phyloP scores from a whole-genome alignment of 2,797 vertebrate genomes.

The Hoplostethus mediterraneus region DNA sequence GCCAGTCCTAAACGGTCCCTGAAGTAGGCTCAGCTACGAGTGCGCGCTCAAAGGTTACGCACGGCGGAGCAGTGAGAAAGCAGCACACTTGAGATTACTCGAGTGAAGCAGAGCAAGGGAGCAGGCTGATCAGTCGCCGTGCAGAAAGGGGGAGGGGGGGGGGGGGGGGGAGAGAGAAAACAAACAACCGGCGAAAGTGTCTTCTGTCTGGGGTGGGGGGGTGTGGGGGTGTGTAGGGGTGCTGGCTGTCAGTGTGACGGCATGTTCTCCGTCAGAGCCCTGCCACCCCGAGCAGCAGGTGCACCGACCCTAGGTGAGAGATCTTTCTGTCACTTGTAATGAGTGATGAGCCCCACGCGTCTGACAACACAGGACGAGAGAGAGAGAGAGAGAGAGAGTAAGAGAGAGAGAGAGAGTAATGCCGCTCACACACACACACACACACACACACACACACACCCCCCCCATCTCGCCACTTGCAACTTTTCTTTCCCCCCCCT shows the following conservation, averaged over 20 bases:
- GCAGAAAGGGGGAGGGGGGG: too few species aligned
- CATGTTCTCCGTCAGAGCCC: conserved; percentile 36
- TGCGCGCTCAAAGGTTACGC: conserved; percentile 6
- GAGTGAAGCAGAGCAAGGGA: conserved; percentile 20
- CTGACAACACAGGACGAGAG: conserved; percentile 13
- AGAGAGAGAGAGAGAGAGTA: too few species aligned
- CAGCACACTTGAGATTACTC: conserved; percentile 39
- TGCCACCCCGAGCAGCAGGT: conserved; percentile 52
- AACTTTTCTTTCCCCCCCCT: not conserved
- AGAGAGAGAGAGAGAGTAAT: too few species aligned
- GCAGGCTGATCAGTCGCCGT: conserved; percentile 12
- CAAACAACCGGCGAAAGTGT: conserved; percentile 18
- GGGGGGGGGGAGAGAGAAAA: not conserved
- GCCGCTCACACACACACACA: conserved; percentile 3
- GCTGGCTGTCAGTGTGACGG: conserved; percentile 19
- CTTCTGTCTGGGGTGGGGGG: conserved; percentile 4
- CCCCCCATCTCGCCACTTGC: not conserved
- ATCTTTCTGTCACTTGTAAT: conserved; percentile 64
- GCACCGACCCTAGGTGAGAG: conserved; percentile 59
- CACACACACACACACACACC: conserved; percentile 9
- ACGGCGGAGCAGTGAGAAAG: conserved; percentile 18
- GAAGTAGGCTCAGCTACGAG: conserved; percentile 30
- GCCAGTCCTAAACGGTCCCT: conserved; percentile 60
- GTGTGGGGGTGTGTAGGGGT: not conserved
- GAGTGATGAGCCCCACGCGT: conserved; percentile 59